A percentile compares a stretch with the other conserved stretches of the same genome.
These are phyloP conservation scores for Cactoblastis cactorum DNA, from an alignment of 2,888 invertebrate species.

Conservation along the genomic window DNA sequence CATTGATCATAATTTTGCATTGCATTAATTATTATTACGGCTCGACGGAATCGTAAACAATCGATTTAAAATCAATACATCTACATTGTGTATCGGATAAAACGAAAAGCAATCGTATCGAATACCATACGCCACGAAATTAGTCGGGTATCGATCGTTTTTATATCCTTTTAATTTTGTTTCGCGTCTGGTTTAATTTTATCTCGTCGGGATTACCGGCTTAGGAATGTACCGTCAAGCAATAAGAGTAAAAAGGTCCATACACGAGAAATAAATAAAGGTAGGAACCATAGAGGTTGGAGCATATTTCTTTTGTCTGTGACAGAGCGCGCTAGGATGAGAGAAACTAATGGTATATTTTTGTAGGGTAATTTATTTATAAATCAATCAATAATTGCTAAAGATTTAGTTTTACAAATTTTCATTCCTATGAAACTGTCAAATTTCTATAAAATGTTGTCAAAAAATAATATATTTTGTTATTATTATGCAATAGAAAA, in stretches of 20 bases:
- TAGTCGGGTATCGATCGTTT: constrained; percentile 70
- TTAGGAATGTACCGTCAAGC: constrained; percentile 75
- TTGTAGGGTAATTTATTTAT: not conserved
- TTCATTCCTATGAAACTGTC: too few species aligned
- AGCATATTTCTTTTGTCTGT: constrained; percentile 3
- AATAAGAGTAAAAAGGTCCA: constrained; percentile 71
- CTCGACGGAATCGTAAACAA: constrained; percentile 31
- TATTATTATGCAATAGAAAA: too few species aligned
- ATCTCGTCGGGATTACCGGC: constrained; percentile 77
- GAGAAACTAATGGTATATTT: not conserved
- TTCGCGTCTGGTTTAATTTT: constrained; percentile 79
- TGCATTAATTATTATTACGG: constrained; percentile 19
- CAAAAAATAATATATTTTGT: too few species aligned
- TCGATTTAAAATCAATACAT: constrained; percentile 29
- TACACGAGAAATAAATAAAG: constrained; percentile 76
- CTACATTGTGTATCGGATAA: constrained; percentile 35
- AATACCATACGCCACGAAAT: constrained; percentile 73
- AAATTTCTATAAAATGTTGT: too few species aligned
- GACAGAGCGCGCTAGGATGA: not conserved
- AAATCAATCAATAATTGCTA: not conserved
- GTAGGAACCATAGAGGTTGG: constrained; percentile 31
- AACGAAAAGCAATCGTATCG: constrained; percentile 44
- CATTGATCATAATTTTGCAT: not conserved
- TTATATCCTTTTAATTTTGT: constrained; percentile 77
- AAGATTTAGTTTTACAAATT: too few species aligned